Conservation (phyloP, 2,797 vertebrate genomes). For the Sebastes elongatus region DNA sequence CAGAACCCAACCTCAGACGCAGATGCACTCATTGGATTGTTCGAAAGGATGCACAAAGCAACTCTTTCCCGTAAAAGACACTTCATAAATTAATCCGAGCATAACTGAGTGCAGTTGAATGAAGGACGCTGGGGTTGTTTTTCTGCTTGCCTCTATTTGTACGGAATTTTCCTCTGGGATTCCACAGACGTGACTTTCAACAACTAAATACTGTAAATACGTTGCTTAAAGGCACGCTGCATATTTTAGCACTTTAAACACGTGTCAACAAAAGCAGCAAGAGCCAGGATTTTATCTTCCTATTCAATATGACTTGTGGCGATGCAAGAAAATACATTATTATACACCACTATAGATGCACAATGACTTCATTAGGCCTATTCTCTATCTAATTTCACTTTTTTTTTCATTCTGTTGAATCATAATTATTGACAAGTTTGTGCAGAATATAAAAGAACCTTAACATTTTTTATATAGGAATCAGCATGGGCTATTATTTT, state of each 20-base stretch:
- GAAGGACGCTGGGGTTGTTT: neutral
- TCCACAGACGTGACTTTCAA: neutral
- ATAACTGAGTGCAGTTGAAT: neutral
- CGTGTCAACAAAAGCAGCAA: neutral
- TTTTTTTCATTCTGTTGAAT: neutral
- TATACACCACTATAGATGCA: neutral
- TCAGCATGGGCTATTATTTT: neutral
- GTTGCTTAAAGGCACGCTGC: neutral
- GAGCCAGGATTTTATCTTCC: neutral
- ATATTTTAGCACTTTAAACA: constrained; percentile 1
- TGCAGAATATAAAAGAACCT: neutral
- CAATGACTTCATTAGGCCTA: neutral
- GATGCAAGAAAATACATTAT: neutral
- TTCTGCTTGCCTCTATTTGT: neutral
- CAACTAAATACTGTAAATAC: constrained; percentile 2
- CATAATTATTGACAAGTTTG: neutral
- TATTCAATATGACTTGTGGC: neutral
- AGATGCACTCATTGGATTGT: neutral
- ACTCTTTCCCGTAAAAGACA: neutral
- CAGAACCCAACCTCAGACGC: constrained; percentile 8
- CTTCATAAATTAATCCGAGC: neutral
- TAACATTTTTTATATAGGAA: neutral
- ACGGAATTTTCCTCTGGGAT: neutral
- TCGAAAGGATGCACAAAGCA: constrained; percentile 4
- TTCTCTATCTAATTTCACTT: neutral